These are phyloP conservation scores for Lochmaea crataegi DNA, from an alignment of 2,888 invertebrate genomes.

Conservation along the genomic window DNA sequence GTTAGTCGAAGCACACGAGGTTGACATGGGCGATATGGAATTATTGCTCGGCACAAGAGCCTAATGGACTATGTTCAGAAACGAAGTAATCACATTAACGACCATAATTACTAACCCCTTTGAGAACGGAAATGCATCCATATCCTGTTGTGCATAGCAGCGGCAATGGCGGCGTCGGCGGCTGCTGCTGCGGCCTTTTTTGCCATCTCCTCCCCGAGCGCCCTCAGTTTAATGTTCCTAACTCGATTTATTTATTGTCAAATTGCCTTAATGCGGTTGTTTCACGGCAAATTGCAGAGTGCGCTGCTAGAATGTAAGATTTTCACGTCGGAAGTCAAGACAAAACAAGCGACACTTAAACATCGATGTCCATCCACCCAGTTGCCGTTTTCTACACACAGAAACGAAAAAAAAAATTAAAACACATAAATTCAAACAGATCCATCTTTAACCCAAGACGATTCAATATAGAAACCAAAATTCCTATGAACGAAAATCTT, in stretches of 20 bases:
- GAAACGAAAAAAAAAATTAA: too few species aligned
- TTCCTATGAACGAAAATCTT: too few species aligned
- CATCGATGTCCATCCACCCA: background rate
- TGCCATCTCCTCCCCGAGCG: conserved; percentile 53
- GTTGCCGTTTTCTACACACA: background rate
- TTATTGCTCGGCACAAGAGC: conserved; percentile 64
- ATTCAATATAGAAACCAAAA: too few species aligned
- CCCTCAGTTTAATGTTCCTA: conserved; percentile 65
- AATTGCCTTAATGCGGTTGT: conserved; percentile 65
- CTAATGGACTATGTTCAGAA: conserved; percentile 67
- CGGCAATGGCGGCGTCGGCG: conserved; percentile 49
- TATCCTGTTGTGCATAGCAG: conserved; percentile 71
- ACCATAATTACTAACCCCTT: conserved; percentile 74
- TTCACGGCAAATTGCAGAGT: conserved; percentile 59
- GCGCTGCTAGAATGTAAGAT: conserved; percentile 57
- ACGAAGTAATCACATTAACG: conserved; percentile 74
- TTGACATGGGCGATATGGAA: conserved; percentile 62
- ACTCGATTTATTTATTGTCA: conserved; percentile 66
- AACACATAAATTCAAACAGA: too few species aligned
- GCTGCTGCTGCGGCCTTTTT: conserved; percentile 34
- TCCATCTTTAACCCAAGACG: too few species aligned
- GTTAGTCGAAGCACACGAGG: conserved; percentile 22
- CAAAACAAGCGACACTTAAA: conserved; percentile 32
- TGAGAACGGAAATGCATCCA: conserved; percentile 77
- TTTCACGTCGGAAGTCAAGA: conserved; percentile 52